Percentiles rank a stretch among this genome's conserved stretches.
These are phyloP conservation scores for Carpatolechia fugitivella DNA, from an alignment of 2,888 invertebrate species.

Conservation along the genomic window DNA sequence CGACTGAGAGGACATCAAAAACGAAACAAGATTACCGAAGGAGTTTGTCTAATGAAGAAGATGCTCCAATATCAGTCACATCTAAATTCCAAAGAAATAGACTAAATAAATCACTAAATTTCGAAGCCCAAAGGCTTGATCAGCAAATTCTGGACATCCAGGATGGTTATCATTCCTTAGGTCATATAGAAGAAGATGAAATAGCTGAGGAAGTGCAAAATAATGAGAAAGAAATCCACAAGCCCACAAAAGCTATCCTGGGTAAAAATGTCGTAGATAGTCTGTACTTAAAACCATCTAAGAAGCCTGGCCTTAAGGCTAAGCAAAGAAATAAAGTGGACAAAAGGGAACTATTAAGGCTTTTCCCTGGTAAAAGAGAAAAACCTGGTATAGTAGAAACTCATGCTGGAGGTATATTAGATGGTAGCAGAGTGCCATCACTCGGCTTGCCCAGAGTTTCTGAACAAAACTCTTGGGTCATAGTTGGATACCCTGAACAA, in stretches of 20 bases:
- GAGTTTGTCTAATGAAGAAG: constrained; percentile 64
- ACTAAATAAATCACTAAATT: constrained; percentile 71
- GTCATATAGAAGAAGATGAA: constrained; percentile 67
- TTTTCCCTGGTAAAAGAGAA: constrained; percentile 64
- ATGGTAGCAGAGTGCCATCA: constrained; percentile 66
- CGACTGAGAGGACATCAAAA: constrained; percentile 56
- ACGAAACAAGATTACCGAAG: constrained; percentile 56
- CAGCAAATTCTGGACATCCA: constrained; percentile 75
- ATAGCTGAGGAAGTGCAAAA: constrained; percentile 37
- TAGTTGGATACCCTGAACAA: constrained; percentile 64
- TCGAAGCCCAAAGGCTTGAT: constrained; percentile 68
- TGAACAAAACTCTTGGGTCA: constrained; percentile 66
- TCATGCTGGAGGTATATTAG: constrained; percentile 59
- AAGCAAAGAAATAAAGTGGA: constrained; percentile 65
- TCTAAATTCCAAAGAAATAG: constrained; percentile 74
- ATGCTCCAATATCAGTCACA: constrained; percentile 51
- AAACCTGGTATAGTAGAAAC: constrained; percentile 51
- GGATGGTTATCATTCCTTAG: constrained; percentile 69
- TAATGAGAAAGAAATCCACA: constrained; percentile 52
- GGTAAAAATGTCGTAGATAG: constrained; percentile 75
- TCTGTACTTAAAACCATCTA: constrained; percentile 65
- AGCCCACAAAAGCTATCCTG: constrained; percentile 64
- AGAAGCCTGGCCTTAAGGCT: constrained; percentile 68
- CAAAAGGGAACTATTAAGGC: constrained; percentile 61
- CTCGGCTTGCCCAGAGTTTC: constrained; percentile 63